Percentiles rank a stretch among this genome's conserved stretches.
phyloP scores from a whole-genome alignment of 2,113 vertebrate genomes.

The Passer montanus region DNA sequence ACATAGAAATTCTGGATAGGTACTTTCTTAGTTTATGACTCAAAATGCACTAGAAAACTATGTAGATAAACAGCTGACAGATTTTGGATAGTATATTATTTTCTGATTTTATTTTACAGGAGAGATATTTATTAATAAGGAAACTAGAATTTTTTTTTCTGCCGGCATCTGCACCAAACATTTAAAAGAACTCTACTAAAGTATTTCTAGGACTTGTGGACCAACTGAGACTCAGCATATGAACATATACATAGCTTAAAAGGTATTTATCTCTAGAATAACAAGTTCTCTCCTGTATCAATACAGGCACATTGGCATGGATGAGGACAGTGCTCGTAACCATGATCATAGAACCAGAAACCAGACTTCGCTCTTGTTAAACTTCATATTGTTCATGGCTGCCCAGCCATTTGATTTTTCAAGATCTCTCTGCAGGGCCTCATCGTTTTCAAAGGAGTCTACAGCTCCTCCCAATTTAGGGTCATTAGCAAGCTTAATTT shows the following conservation, averaged over 20 bases:
- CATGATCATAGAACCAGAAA: accelerated
- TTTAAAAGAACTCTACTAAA: neutral
- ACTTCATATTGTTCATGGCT: neutral
- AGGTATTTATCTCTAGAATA: neutral
- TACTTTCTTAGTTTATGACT: neutral
- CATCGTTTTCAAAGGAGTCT: neutral
- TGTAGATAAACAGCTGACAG: neutral
- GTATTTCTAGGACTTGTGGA: neutral
- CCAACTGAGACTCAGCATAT: neutral
- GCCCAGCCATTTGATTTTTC: neutral
- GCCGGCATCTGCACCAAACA: neutral
- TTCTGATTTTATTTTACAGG: neutral
- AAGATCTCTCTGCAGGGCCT: neutral
- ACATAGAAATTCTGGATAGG: neutral
- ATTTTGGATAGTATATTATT: neutral
- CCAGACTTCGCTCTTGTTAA: neutral
- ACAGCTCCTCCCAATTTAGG: neutral
- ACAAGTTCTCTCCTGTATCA: neutral
- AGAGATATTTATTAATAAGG: neutral
- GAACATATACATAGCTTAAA: neutral
- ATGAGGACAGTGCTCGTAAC: neutral
- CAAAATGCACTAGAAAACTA: neutral
- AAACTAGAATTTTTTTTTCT: neutral
- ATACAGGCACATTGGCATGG: neutral
- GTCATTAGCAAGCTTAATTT: neutral